Conservation (phyloP, 2,888 invertebrate genomes). For the Yponomeuta malinellus region DNA sequence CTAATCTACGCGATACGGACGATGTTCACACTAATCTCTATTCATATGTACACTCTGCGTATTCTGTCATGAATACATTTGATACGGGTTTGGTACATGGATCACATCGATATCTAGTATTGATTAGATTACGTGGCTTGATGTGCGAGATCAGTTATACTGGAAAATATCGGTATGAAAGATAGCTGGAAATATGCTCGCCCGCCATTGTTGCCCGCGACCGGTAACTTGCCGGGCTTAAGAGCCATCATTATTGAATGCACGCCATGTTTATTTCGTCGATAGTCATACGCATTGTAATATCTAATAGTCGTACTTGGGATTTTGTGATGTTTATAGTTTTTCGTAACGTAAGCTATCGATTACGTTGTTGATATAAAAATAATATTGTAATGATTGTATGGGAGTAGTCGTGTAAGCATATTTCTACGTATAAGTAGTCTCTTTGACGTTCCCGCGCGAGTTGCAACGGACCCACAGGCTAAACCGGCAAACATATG, state of each 20-base stretch:
- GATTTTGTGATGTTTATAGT: conserved; percentile 45
- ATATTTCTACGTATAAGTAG: conserved; percentile 63
- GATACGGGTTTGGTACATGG: no score
- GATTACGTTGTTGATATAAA: conserved; percentile 53
- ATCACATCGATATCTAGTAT: no score
- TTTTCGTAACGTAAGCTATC: conserved; percentile 55
- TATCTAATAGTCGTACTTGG: conserved; percentile 5
- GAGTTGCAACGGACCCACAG: conserved; percentile 36
- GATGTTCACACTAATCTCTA: no score
- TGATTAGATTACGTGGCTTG: no score
- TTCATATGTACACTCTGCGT: no score
- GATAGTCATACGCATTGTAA: conserved; percentile 40
- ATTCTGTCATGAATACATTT: no score
- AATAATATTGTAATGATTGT: conserved; percentile 49
- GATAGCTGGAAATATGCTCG: no score
- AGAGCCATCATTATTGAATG: not conserved
- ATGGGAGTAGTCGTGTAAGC: conserved; percentile 54
- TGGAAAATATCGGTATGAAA: no score
- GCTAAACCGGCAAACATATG: not conserved
- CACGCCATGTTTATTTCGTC: not conserved
- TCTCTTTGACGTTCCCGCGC: conserved; percentile 56
- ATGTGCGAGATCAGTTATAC: no score
- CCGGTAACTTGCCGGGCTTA: no score
- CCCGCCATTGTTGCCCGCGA: no score
- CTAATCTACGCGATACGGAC: no score